Evolutionary conservation across 2,113 vertebrate species (phyloP).

Genomic region (Proterorhinus semilunaris): DNA sequence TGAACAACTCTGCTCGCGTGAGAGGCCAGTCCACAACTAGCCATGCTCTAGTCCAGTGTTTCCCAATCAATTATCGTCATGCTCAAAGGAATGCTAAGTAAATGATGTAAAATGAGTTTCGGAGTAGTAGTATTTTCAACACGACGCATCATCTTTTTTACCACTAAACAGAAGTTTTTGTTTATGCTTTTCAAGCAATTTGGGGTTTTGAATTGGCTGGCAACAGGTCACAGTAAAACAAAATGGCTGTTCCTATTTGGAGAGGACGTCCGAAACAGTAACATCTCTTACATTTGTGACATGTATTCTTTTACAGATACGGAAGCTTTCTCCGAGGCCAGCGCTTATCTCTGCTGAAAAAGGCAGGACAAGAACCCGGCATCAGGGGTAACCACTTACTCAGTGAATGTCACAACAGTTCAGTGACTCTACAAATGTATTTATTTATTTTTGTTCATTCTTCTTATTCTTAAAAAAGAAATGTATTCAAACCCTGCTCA

Average conservation of each 20-base stretch:
- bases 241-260: not conserved
- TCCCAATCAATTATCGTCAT: too few species aligned
- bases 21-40: not conserved
- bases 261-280: not conserved
- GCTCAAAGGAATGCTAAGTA: too few species aligned
- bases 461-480: too few species aligned
- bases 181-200: not conserved
- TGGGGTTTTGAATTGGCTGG: not conserved
- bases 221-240: not conserved
- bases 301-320: not conserved
- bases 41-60: not conserved
- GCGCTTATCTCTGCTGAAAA: not conserved
- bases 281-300: not conserved
- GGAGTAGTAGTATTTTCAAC: too few species aligned
- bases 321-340: not conserved
- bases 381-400: not conserved
- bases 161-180: too few species aligned
- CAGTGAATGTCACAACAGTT: not conserved
- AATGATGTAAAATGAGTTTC: too few species aligned
- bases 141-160: too few species aligned
- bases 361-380: not conserved
- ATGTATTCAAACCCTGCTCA: too few species aligned
- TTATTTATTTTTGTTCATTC: too few species aligned
- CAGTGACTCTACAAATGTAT: too few species aligned
- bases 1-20: not conserved